phyloP scores from a whole-genome alignment of 2,888 invertebrate species.

The Halocaridina rubra region DNA sequence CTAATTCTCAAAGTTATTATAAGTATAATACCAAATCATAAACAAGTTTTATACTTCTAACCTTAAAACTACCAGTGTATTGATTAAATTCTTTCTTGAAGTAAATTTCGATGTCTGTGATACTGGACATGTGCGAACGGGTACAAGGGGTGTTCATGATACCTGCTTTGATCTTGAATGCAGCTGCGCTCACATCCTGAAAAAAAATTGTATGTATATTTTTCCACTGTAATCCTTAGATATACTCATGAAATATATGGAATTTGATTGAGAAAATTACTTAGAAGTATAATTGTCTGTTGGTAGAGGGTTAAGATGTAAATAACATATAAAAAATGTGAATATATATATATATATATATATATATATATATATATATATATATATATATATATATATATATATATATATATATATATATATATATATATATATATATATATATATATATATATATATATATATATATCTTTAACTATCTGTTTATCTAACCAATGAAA shows the following conservation, averaged over 20 bases:
- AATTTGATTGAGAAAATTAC: too few species aligned
- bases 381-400: background rate
- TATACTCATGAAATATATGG: too few species aligned
- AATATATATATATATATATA: background rate
- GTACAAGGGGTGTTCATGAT: slow-evolving; percentile 85
- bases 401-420: background rate
- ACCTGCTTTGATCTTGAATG: slow-evolving; percentile 86
- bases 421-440: background rate
- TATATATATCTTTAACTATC: background rate
- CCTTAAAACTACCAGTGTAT: slow-evolving; percentile 86
- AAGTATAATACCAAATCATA: too few species aligned
- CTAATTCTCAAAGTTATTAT: too few species aligned
- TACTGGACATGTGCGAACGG: slow-evolving; percentile 80
- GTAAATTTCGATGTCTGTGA: slow-evolving; percentile 86
- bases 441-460: background rate
- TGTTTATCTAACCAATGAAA: background rate
- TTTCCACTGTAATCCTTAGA: too few species aligned
- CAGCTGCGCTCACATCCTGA: slow-evolving; percentile 89
- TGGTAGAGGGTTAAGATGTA: too few species aligned
- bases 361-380: background rate
- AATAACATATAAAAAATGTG: too few species aligned
- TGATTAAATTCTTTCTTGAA: slow-evolving; percentile 95
- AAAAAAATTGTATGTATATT: too few species aligned
- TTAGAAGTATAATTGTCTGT: too few species aligned
- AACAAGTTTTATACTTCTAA: too few species aligned